Conservation (phyloP, 2,113 vertebrate genomes). For the Colossoma macropomum region DNA sequence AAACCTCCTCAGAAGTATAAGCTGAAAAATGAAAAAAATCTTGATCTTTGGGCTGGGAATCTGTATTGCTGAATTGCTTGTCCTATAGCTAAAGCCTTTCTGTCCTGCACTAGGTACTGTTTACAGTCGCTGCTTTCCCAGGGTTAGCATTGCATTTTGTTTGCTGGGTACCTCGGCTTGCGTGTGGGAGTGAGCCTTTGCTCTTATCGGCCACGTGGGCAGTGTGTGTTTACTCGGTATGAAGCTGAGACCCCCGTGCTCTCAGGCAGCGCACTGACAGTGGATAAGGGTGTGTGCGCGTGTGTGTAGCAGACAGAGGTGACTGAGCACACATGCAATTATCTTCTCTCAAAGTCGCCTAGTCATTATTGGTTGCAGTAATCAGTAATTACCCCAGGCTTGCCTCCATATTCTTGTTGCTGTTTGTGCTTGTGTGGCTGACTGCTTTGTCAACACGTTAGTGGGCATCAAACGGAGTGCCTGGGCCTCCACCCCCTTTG, state of each 20-base stretch:
- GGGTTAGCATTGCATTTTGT: background rate
- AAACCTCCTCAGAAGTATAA: too few species aligned
- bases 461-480: background rate
- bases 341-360: slow-evolving; percentile 29
- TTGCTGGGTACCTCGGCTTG: slow-evolving; percentile 6
- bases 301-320: slow-evolving; percentile 28
- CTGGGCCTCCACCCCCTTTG: background rate
- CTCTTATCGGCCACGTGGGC: slow-evolving; percentile 31
- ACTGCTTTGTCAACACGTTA: slow-evolving; percentile 39
- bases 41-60: too few species aligned
- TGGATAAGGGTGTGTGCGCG: background rate
- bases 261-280: slow-evolving; percentile 7
- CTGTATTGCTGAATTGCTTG: too few species aligned
- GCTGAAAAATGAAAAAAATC: too few species aligned
- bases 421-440: slow-evolving; percentile 29
- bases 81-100: background rate
- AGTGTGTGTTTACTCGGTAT: slow-evolving; percentile 46
- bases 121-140: background rate
- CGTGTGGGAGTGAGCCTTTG: background rate
- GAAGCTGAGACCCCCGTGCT: slow-evolving; percentile 7
- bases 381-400: slow-evolving; percentile 45
- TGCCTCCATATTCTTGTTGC: slow-evolving; percentile 23
- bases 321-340: slow-evolving; percentile 15
- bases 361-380: slow-evolving; percentile 48
- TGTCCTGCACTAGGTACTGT: background rate